Evolutionary conservation across 2,888 invertebrate species (phyloP).

Genomic region (Scaptomyza reducta): DNA sequence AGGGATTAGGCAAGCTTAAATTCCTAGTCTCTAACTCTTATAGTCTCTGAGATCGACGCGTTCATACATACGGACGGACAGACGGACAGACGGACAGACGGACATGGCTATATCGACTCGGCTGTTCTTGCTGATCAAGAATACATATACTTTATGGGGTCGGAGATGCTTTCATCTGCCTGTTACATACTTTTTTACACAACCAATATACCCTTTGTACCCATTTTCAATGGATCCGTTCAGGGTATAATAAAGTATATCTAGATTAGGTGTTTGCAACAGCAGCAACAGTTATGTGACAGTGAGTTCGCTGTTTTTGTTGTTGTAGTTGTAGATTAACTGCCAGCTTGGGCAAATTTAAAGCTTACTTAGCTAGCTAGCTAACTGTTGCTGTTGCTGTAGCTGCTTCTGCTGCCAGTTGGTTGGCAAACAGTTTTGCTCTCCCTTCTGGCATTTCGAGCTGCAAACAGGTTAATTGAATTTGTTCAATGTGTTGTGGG

Average conservation of each 20-base stretch:
- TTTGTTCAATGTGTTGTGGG: conserved; percentile 56
- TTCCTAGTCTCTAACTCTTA: too few relatives aligned
- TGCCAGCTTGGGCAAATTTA: conserved; percentile 38
- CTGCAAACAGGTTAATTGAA: conserved; percentile 70
- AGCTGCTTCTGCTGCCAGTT: not conserved
- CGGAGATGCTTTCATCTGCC: too few relatives aligned
- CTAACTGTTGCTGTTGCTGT: not conserved
- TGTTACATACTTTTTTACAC: too few relatives aligned
- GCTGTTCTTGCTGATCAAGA: too few relatives aligned
- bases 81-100: too few relatives aligned
- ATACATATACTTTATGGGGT: too few relatives aligned
- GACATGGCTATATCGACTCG: too few relatives aligned
- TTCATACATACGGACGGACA: too few relatives aligned
- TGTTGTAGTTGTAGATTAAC: conserved; percentile 43
- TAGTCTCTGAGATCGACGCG: too few relatives aligned
- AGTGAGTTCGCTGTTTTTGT: not conserved
- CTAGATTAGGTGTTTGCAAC: not conserved
- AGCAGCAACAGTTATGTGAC: conserved; percentile 15
- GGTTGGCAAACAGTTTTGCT: conserved; percentile 8
- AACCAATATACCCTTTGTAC: too few relatives aligned
- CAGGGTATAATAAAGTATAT: conserved; percentile 12
- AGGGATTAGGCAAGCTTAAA: too few relatives aligned
- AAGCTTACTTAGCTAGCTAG: conserved; percentile 34
- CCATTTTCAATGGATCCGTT: too few relatives aligned
- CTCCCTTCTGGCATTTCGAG: conserved; percentile 23